Base-by-base conservation (phyloP, 2,113 vertebrate genomes). In the Bostrychus sinensis region DNA sequence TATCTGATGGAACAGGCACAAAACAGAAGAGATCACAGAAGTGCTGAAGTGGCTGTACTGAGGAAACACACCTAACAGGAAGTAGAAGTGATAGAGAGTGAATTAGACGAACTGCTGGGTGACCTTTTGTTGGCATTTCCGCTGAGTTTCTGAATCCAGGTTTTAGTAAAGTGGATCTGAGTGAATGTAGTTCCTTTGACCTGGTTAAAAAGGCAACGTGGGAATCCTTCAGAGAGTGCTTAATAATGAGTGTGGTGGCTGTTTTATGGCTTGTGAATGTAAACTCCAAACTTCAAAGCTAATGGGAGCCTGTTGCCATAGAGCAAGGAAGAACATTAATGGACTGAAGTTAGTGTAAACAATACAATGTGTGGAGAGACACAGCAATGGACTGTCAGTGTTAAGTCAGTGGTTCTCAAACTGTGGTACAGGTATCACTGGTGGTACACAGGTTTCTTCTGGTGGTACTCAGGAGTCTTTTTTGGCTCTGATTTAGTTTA, bases 1-100 rank as follows among this genome's bases (percentile, higher is more conserved):
- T 28, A 80, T 84, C 87, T 89, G 85, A 89, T 84, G 78, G 76
- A 78, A 82, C 65, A 71, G 70, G 62, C 75, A 86, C 77, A 80
- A 82, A 83, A 56, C 66, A 82, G 78, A n/a, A n/a, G 72, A 78
- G 81, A 81, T 85, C 86, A 75, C 14, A 17, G 56, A 73, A 78
- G 54, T 80, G 78, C 83, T 87, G 84, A 81, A 77, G 83, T 66
- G 45, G 11, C 67, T 72, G 51, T 75, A 77, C 85, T 76, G 68
- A 66, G 82, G 78, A 79, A 62, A 78, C 80, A 82, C 70, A 63
- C 50, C 77, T 78, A 70, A 78, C 50, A 81, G 75, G 45, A 54
- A 62, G 75, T 48, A 42, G 56, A 77, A 62, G 53, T 59, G 54
- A 66, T 43, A 67, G 68, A 62, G 41, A 26, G 12, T 77, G 66